Evolutionary conservation across 2,113 vertebrate genomes (phyloP), one percentile per base, ranked within the genome.

Genomic region (Albula goreensis): DNA sequence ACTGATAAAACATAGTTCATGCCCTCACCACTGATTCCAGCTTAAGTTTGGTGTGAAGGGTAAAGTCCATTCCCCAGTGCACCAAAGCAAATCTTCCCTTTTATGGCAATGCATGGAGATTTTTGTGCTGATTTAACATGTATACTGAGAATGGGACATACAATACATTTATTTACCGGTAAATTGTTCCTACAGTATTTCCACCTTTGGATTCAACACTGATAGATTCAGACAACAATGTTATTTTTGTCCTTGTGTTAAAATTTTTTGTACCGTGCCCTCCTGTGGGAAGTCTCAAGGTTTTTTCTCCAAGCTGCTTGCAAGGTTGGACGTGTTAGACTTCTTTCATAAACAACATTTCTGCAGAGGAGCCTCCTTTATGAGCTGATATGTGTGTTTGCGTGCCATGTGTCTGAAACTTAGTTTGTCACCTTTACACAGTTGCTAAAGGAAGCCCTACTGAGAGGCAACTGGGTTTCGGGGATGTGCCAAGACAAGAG

Each of bases 401-500:
- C 3, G 19, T 70, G 19, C 6, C 6, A 5, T n/a, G 0, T n/a
- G 5, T 70, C 17, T 70, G 17, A 74, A 31, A 74, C 31, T n/a
- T n/a, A 74, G 17, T 10, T 5, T 2, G 25, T 10, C 2, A 22
- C 66, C 49, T 77, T 52, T n/a, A 80, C 22, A 82, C 53, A 22
- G 85, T 22, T 84, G 50, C 49, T 74, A 25, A n/a, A 74, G 70
- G n/a, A 74, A 74, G 5, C 70, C 70, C 70, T 31, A 9, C n/a
- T 74, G 22, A 25, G 19, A n/a, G 70, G 10, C n/a, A 13, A 6
- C 3, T 74, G 22, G 70, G 2, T 1, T 74, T 74, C 22, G 3
- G 1, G 50, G 83, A 79, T 90, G 83, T 90, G 92, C 56, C 88
- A 82, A 86, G 90, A 50, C 93, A 89, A 92, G 92, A 87, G 31